Percentiles rank a stretch among this genome's conserved stretches.
These are phyloP conservation scores for Diplodus puntazzo DNA, from an alignment of 2,797 vertebrate species.

Conservation along the genomic window DNA sequence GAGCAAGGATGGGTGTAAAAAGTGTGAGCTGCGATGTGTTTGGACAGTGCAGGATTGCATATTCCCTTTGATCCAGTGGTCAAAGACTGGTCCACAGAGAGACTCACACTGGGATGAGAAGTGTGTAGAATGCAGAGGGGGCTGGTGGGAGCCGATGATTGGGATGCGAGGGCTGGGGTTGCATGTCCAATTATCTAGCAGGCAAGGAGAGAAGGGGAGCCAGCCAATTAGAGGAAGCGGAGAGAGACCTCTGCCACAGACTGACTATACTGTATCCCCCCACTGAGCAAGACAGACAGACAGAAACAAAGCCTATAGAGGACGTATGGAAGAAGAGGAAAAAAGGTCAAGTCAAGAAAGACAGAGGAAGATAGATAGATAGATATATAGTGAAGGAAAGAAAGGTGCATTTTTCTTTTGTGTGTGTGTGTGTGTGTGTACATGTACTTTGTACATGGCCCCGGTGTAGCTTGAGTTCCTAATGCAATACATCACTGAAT, in stretches of 20 bases:
- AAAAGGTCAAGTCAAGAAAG: conserved; percentile 31
- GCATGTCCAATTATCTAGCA: conserved; percentile 81
- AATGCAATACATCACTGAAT: not conserved
- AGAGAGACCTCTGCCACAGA: conserved; percentile 67
- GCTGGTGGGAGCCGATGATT: conserved; percentile 59
- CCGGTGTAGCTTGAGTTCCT: not conserved
- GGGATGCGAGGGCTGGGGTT: conserved; percentile 68
- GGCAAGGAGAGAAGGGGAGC: conserved; percentile 65
- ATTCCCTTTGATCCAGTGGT: conserved; percentile 84
- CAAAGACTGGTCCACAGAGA: conserved; percentile 75
- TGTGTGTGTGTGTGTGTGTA: not conserved
- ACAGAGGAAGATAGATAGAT: conserved; percentile 3
- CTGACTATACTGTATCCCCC: conserved; percentile 37
- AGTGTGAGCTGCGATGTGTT: conserved; percentile 54
- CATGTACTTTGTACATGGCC: not conserved
- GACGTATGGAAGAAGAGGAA: conserved; percentile 31
- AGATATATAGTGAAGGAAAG: not conserved
- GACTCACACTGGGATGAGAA: conserved; percentile 64
- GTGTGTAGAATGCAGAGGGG: conserved; percentile 66
- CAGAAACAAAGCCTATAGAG: conserved; percentile 47
- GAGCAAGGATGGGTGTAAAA: conserved; percentile 21
- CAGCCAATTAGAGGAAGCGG: conserved; percentile 79
- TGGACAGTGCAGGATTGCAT: conserved; percentile 67
- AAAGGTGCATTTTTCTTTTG: not conserved
- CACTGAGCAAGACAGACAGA: conserved; percentile 56